Conservation (phyloP, 2,797 vertebrate species). For the Enteromius afrohamiltoni region DNA sequence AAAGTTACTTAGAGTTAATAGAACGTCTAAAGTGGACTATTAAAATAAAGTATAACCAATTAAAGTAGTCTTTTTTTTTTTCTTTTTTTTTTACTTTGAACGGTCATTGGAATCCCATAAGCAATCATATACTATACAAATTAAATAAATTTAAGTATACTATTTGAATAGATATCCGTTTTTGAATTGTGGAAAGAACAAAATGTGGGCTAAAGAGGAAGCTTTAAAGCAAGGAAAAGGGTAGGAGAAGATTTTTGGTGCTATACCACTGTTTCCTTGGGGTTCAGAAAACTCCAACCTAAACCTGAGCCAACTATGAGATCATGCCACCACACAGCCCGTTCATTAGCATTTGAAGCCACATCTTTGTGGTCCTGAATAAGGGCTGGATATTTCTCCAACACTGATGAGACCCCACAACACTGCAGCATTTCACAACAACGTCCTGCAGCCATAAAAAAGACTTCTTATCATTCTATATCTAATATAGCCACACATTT, state of each 20-base stretch:
- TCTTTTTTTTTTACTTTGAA: too few relatives aligned
- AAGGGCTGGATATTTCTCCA: constrained; percentile 39
- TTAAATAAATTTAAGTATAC: too few relatives aligned
- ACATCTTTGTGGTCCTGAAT: constrained; percentile 35
- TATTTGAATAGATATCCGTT: background rate
- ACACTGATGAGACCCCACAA: constrained; percentile 19
- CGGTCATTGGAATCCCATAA: too few relatives aligned
- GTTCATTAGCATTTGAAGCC: constrained; percentile 40
- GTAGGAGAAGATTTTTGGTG: constrained; percentile 38
- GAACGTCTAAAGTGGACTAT: too few relatives aligned
- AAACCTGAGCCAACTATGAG: constrained; percentile 53
- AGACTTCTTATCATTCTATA: background rate
- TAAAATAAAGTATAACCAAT: too few relatives aligned
- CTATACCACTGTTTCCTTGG: constrained; percentile 42
- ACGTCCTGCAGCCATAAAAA: background rate
- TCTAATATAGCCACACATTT: background rate
- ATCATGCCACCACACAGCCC: constrained; percentile 40
- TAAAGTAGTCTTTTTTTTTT: too few relatives aligned
- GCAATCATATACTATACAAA: too few relatives aligned
- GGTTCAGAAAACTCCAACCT: constrained; percentile 42
- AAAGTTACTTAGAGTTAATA: too few relatives aligned
- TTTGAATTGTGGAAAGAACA: background rate
- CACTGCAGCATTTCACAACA: constrained; percentile 9
- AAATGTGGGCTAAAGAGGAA: background rate
- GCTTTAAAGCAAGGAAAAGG: constrained; percentile 37